Percentiles rank a stretch among this genome's conserved stretches.
These are phyloP conservation scores for Cheilosia pagana DNA, from an alignment of 2,888 invertebrate species.

Conservation along the genomic window DNA sequence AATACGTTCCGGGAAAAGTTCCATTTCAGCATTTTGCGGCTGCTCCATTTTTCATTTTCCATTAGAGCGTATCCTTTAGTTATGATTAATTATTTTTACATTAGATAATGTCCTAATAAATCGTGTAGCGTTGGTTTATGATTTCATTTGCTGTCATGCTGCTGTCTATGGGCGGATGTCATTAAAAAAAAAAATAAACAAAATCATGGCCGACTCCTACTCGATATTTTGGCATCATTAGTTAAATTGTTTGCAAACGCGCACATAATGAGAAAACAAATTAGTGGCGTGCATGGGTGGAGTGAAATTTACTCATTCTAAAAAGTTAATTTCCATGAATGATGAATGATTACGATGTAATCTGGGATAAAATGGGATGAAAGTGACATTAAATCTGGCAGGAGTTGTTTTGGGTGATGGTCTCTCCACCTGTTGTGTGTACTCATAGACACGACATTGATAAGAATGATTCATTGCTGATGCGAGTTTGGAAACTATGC, in stretches of 20 bases:
- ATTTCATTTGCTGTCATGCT: slow-evolving; percentile 31
- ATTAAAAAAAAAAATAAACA: slow-evolving; percentile 1
- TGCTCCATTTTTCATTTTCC: slow-evolving; percentile 8
- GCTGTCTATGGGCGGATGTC: slow-evolving; percentile 2
- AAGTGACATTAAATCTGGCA: slow-evolving; percentile 33
- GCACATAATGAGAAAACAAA: slow-evolving; percentile 43
- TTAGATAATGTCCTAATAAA: slow-evolving; percentile 39
- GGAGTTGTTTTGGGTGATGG: slow-evolving; percentile 1
- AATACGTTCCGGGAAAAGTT: not conserved
- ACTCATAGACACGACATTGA: not conserved
- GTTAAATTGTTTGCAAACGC: slow-evolving; percentile 16
- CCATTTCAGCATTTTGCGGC: not conserved
- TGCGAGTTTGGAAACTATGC: not conserved
- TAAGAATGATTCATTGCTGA: slow-evolving; percentile 22
- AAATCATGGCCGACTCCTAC: not conserved
- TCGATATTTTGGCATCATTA: slow-evolving; percentile 23
- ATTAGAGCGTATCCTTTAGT: slow-evolving; percentile 3
- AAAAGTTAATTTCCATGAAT: slow-evolving; percentile 63
- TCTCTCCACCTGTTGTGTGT: slow-evolving; percentile 34
- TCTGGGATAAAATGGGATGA: slow-evolving; percentile 27
- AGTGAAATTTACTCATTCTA: not conserved
- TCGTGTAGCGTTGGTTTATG: slow-evolving; percentile 35
- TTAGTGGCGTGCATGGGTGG: slow-evolving; percentile 15
- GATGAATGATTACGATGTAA: slow-evolving; percentile 57
- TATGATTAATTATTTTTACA: slow-evolving; percentile 45